A percentile compares a stretch with the other conserved stretches of the same genome.
phyloP scores from a whole-genome alignment of 2,113 vertebrate species.

The Vulpes vulpes region DNA sequence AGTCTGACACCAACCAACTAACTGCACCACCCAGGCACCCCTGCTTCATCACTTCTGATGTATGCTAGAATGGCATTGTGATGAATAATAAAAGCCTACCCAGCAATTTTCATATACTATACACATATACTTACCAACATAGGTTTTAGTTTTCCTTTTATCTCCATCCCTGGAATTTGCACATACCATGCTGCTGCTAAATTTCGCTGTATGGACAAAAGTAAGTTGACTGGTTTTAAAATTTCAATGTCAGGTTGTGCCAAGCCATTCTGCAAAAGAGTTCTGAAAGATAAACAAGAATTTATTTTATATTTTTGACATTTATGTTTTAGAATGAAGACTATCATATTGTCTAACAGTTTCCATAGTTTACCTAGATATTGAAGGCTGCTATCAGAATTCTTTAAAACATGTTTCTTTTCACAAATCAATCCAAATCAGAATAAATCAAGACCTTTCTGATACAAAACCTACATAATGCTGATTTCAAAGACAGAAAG shows the following conservation, averaged over 20 bases:
- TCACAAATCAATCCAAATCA: conserved; percentile 3
- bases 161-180: conserved; percentile 91
- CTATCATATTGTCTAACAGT: background rate
- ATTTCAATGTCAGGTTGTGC: conserved; percentile 89
- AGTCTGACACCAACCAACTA: background rate
- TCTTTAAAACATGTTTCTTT: background rate
- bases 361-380: conserved; percentile 28
- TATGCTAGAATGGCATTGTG: background rate
- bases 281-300: conserved; percentile 85
- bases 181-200: conserved; percentile 94
- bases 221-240: conserved; percentile 94
- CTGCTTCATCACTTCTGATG: background rate
- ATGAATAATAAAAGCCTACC: background rate
- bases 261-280: conserved; percentile 82
- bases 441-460: background rate
- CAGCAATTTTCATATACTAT: background rate
- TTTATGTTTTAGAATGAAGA: conserved; percentile 34
- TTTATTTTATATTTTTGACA: conserved; percentile 3
- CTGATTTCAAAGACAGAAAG: background rate
- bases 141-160: conserved; percentile 95
- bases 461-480: background rate
- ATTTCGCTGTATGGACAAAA: conserved; percentile 93
- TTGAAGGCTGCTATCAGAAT: background rate
- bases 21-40: background rate
- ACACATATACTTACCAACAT: conserved; percentile 91